These are phyloP conservation scores for Prunella himalayana DNA, from an alignment of 2,113 vertebrate species.

Conservation along the genomic window DNA sequence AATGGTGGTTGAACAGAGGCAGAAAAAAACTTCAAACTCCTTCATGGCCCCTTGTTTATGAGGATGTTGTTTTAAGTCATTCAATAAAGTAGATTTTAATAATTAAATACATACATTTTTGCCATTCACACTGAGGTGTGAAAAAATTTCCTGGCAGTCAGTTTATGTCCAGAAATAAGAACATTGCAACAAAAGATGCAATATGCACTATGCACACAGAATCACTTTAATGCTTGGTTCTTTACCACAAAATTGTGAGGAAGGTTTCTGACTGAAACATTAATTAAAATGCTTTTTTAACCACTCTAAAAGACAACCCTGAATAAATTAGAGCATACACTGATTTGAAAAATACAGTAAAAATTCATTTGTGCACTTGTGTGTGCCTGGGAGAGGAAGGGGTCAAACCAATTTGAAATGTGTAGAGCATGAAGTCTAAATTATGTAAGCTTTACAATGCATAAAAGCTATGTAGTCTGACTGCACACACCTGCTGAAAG, in stretches of 20 bases:
- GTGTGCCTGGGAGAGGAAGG: not conserved
- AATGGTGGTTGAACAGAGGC: not conserved
- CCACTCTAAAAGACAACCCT: not conserved
- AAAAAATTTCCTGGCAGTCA: not conserved
- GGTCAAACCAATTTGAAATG: conserved; percentile 52
- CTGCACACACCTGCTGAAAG: conserved; percentile 10
- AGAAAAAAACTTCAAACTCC: not conserved
- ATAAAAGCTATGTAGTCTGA: not conserved
- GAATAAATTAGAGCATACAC: conserved; percentile 19
- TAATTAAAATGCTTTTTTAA: conserved; percentile 14
- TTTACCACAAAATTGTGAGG: not conserved
- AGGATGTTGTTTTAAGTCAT: not conserved
- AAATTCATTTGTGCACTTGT: not conserved
- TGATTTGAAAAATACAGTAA: not conserved
- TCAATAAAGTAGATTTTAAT: not conserved
- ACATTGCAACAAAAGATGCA: not conserved
- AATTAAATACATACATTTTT: not conserved
- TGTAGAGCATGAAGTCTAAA: not conserved
- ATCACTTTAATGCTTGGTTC: not conserved
- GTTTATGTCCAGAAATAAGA: not conserved
- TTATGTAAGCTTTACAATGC: conserved; percentile 19
- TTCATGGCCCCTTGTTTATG: not conserved
- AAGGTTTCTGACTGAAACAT: not conserved
- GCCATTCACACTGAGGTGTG: not conserved
- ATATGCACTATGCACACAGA: not conserved